These are phyloP conservation scores for Trematomus loennbergii DNA, from an alignment of 2,113 vertebrate species.

Conservation along the genomic window DNA sequence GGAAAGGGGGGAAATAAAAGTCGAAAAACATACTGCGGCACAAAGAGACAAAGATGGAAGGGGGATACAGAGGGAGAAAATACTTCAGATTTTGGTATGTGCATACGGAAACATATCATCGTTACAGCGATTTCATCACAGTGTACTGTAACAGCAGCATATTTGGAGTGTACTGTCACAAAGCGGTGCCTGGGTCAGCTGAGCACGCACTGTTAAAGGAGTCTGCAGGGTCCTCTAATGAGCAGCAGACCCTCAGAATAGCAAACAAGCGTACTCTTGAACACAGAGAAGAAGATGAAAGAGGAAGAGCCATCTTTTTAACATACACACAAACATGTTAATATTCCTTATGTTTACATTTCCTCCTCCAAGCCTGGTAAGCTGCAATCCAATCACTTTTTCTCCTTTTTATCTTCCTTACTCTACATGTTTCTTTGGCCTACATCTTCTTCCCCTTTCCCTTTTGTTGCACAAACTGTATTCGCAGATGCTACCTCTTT, in stretches of 20 bases:
- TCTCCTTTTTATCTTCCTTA: not conserved
- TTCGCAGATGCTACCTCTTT: constrained; percentile 14
- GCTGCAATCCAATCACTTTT: not conserved
- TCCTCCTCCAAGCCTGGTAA: constrained; percentile 1
- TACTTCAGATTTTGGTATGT: constrained; percentile 25
- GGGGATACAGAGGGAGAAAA: constrained; percentile 20
- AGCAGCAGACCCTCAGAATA: constrained; percentile 57
- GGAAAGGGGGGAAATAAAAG: constrained; percentile 41
- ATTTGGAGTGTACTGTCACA: constrained; percentile 51
- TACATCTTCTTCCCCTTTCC: not conserved
- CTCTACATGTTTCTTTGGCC: constrained; percentile 5
- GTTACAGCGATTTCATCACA: constrained; percentile 80
- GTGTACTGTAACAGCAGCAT: constrained; percentile 66
- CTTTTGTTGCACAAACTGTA: constrained; percentile 39
- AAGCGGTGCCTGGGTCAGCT: constrained; percentile 57
- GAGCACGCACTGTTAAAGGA: constrained; percentile 46
- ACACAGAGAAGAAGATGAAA: constrained; percentile 35
- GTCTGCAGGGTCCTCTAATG: constrained; percentile 71
- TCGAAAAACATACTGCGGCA: constrained; percentile 40
- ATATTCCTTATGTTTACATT: constrained; percentile 5
- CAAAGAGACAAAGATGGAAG: constrained; percentile 5
- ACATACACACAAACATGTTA: constrained; percentile 13
- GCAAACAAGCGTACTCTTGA: constrained; percentile 40
- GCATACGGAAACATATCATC: constrained; percentile 33
- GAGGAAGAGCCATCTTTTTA: constrained; percentile 3